phyloP scores from a whole-genome alignment of 1,140 invertebrate genomes.

The Amphibalanus amphitrite region DNA sequence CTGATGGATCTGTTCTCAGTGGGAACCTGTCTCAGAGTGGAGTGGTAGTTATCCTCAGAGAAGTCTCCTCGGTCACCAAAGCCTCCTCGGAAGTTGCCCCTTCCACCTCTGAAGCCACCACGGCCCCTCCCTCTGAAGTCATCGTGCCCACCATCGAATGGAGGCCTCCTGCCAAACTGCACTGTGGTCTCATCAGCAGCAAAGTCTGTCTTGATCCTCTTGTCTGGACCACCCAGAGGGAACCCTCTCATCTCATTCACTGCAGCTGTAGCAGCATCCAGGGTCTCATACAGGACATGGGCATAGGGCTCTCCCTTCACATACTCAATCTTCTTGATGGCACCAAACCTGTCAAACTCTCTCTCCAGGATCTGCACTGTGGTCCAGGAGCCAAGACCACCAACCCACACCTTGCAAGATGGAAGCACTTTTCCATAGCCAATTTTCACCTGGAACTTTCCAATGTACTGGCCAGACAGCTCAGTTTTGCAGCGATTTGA shows the following conservation, averaged over 20 bases:
- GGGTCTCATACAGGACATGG: slow-evolving; percentile 89
- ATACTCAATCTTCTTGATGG: slow-evolving; percentile 94
- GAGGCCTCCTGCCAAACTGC: slow-evolving; percentile 17
- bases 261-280: slow-evolving; percentile 87
- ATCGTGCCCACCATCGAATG: slow-evolving; percentile 12
- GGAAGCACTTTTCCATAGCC: slow-evolving; percentile 97
- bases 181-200: slow-evolving; percentile 44
- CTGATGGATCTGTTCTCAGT: slow-evolving; percentile 41
- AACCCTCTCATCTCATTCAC: slow-evolving; percentile 94
- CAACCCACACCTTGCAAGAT: slow-evolving; percentile 92
- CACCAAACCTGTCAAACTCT: slow-evolving; percentile 97
- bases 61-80: slow-evolving; percentile 35
- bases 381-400: slow-evolving; percentile 89
- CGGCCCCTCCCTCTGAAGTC: slow-evolving; percentile 31
- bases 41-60: slow-evolving; percentile 40
- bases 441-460: slow-evolving; percentile 97
- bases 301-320: slow-evolving; percentile 81
- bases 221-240: slow-evolving; percentile 73
- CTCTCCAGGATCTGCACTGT: slow-evolving; percentile 75
- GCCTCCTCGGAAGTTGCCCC: slow-evolving; percentile 27
- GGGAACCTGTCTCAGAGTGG: slow-evolving; percentile 9
- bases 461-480: slow-evolving; percentile 90
- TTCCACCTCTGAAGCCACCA: slow-evolving; percentile 35
- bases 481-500: slow-evolving; percentile 87
- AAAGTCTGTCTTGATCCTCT: slow-evolving; percentile 77